phyloP scores from a whole-genome alignment of 2,797 vertebrate genomes.

The Brachyalestes nurse region DNA sequence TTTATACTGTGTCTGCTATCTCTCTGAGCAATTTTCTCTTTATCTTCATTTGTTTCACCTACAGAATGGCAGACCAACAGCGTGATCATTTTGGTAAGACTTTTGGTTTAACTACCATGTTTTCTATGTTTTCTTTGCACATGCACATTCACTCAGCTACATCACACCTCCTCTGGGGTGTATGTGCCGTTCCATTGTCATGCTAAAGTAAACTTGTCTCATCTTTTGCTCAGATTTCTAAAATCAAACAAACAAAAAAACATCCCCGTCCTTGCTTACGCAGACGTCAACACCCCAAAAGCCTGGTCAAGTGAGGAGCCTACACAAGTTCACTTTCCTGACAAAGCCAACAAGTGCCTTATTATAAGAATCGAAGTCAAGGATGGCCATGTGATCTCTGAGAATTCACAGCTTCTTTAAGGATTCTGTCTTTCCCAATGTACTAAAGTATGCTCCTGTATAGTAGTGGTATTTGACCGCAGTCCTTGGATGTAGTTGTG shows the following conservation, averaged over 20 bases:
- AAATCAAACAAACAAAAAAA: slow-evolving; percentile 68
- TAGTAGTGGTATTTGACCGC: not conserved
- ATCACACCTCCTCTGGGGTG: not conserved
- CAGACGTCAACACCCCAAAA: slow-evolving; percentile 60
- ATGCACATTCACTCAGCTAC: not conserved
- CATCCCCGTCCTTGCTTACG: slow-evolving; percentile 69
- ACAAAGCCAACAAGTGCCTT: slow-evolving; percentile 60
- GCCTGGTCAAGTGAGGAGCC: slow-evolving; percentile 11
- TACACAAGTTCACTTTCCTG: not conserved
- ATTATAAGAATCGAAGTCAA: slow-evolving; percentile 69
- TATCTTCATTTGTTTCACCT: slow-evolving; percentile 4
- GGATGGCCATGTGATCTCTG: slow-evolving; percentile 62
- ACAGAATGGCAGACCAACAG: slow-evolving; percentile 62
- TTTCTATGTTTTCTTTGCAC: not conserved
- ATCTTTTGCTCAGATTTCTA: slow-evolving; percentile 75
- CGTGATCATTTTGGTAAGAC: slow-evolving; percentile 62
- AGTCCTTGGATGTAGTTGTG: not conserved
- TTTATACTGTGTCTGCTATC: slow-evolving; percentile 37
- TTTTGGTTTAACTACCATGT: not conserved
- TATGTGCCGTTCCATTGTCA: slow-evolving; percentile 14
- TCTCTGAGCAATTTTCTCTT: not conserved
- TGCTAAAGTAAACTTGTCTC: slow-evolving; percentile 69
- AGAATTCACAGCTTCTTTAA: slow-evolving; percentile 55
- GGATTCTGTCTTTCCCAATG: not conserved
- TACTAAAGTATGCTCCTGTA: not conserved